Evolutionary conservation across 2,888 invertebrate species (phyloP).

Genomic region (Nowickia ferox): DNA sequence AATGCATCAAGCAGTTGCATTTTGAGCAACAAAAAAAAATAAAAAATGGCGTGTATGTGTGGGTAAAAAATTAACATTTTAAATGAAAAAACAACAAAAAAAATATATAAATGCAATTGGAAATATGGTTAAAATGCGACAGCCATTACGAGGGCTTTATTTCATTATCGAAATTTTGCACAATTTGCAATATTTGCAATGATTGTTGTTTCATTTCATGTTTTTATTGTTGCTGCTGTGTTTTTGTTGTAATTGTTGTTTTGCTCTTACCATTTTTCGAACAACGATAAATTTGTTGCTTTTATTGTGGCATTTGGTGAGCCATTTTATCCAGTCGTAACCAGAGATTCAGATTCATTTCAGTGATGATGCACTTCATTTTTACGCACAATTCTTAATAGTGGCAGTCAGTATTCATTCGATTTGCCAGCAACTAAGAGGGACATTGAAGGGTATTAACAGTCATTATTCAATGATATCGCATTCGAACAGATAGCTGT

Average conservation of each 20-base stretch:
- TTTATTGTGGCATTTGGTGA: constrained; percentile 66
- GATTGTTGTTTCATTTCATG: constrained; percentile 55
- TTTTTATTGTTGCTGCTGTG: constrained; percentile 41
- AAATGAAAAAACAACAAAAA: constrained; percentile 56
- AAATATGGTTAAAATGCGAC: constrained; percentile 64
- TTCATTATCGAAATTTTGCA: constrained; percentile 79
- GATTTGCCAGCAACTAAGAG: constrained; percentile 61
- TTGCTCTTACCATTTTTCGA: constrained; percentile 28
- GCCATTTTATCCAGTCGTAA: constrained; percentile 69
- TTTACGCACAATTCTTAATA: constrained; percentile 68
- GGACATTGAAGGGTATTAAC: constrained; percentile 82
- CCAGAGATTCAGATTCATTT: constrained; percentile 72
- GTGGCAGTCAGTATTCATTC: constrained; percentile 58
- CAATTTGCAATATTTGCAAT: constrained; percentile 78
- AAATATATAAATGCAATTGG: constrained; percentile 60
- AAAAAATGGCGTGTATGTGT: neutral
- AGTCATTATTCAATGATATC: constrained; percentile 83
- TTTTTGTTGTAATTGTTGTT: constrained; percentile 27
- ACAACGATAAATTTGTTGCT: constrained; percentile 57
- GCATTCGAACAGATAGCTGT: constrained; percentile 71
- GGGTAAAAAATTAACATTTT: constrained; percentile 14
- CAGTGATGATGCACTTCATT: constrained; percentile 68
- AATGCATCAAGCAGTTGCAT: constrained; percentile 58
- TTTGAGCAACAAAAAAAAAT: neutral
- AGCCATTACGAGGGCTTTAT: constrained; percentile 72